Base-by-base conservation (phyloP, 2,888 invertebrate genomes). In the Ornithoptera priamus region DNA sequence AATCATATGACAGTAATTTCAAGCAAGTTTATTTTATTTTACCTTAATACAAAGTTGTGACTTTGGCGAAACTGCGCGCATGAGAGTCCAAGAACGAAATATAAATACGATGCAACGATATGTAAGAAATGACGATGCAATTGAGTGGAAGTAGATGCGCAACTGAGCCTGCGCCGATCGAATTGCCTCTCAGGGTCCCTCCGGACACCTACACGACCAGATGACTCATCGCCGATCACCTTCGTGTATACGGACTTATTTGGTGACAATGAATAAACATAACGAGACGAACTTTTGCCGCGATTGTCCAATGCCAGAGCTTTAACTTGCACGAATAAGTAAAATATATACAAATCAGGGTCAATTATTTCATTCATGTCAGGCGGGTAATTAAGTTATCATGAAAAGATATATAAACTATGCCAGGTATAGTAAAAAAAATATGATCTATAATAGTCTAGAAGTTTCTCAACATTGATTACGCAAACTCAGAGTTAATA, bases 191-290 rank as follows among this genome's bases (percentile, higher is more conserved):
- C 85, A 82, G 84, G 84, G 83, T 81, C 78, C 78, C 80, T 78
- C 75, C 77, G 76, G 75, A 80, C 88, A 83, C 88, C 89, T 84
- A 88, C 89, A 81, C 86, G 75, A 76, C 78, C 71, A 67, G 71
- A 81, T 90, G 90, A 90, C 81, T 90, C 91, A 91, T 78, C 75
- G 81, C 81, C 82, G 88, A 87, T 92, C 88, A 90, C 92, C 92
- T 92, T 91, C 90, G 84, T 77, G 77, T 79, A 81, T 85, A 87
- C 86, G 88, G 88, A 91, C 92, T 85, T 92, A 92, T 92, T 92
- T 91, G 92, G 92, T 78, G 87, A 89, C 87, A 86, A 83, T 87
- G 82, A 77, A 82, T 81, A 82, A 85, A 85, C 86, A 84, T 86
- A 86, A 80, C 78, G 76, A 78, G 81, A 84, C 82, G 83, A 83